Percentiles rank a stretch among this genome's conserved stretches.
These are phyloP conservation scores for Petroica traversi DNA, from an alignment of 2,113 vertebrate species.

Conservation along the genomic window DNA sequence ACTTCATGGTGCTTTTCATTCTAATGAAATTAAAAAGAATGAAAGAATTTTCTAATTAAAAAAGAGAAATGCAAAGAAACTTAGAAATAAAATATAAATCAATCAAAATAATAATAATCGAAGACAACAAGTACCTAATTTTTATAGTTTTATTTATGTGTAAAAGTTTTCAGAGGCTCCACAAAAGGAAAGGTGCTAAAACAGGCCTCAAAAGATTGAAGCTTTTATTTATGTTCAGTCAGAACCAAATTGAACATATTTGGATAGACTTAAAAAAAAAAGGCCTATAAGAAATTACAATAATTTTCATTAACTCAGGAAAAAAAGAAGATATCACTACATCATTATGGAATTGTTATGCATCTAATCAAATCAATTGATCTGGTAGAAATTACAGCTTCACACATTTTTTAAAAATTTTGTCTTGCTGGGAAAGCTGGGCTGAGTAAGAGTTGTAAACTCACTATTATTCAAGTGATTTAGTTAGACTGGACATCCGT, in stretches of 20 bases:
- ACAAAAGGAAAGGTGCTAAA: neutral
- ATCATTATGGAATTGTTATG: neutral
- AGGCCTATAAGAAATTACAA: neutral
- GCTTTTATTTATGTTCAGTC: neutral
- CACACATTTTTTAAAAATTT: neutral
- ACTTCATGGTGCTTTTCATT: constrained; percentile 78
- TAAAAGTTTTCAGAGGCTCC: neutral
- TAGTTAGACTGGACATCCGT: neutral
- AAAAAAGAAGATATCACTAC: neutral
- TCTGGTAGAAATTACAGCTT: neutral
- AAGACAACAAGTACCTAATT: neutral
- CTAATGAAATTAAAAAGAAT: too few relatives aligned
- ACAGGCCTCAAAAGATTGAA: neutral
- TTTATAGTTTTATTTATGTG: neutral
- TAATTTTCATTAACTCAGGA: neutral
- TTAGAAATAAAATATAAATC: neutral
- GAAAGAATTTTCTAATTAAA: constrained; percentile 77
- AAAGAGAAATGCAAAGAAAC: neutral
- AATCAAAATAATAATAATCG: neutral
- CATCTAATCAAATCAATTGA: neutral
- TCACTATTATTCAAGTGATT: neutral
- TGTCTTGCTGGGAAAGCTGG: neutral
- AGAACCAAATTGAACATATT: neutral
- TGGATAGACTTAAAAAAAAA: neutral
- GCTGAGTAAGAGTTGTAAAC: neutral